Evolutionary conservation across 2,888 invertebrate genomes (phyloP).

Genomic region (Drosophila gaucha): DNA sequence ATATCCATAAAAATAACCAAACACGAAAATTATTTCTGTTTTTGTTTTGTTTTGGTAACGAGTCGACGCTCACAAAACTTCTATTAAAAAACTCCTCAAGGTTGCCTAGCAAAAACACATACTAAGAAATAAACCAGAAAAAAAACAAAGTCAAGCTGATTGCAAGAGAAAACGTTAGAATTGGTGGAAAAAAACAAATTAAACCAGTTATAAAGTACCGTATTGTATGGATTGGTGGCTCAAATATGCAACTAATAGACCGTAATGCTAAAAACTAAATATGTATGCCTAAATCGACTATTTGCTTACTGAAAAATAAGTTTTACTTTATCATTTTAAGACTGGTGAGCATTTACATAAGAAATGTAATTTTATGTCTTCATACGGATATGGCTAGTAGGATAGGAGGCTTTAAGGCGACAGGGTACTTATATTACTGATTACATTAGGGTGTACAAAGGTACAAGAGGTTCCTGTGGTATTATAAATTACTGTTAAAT

Average conservation of each 20-base stretch:
- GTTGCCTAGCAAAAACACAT: constrained; percentile 22
- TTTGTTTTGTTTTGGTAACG: constrained; percentile 18
- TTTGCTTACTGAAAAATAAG: constrained; percentile 1
- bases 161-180: constrained; percentile 24
- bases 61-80: constrained; percentile 36
- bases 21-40: constrained; percentile 33
- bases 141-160: neutral
- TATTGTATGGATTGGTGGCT: neutral
- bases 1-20: constrained; percentile 30
- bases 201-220: constrained; percentile 27
- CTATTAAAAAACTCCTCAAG: constrained; percentile 29
- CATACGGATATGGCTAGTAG: no score
- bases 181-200: neutral
- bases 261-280: neutral
- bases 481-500: no score
- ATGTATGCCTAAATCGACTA: neutral
- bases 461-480: no score
- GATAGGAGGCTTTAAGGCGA: no score
- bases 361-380: no score
- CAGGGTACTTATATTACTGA: no score
- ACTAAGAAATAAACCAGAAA: constrained; percentile 4
- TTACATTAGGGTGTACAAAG: no score
- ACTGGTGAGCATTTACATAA: no score
- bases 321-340: no score
- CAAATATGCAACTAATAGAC: neutral